Evolutionary conservation across 2,113 vertebrate species (phyloP).

Genomic region (Lamprologus callipterus): DNA sequence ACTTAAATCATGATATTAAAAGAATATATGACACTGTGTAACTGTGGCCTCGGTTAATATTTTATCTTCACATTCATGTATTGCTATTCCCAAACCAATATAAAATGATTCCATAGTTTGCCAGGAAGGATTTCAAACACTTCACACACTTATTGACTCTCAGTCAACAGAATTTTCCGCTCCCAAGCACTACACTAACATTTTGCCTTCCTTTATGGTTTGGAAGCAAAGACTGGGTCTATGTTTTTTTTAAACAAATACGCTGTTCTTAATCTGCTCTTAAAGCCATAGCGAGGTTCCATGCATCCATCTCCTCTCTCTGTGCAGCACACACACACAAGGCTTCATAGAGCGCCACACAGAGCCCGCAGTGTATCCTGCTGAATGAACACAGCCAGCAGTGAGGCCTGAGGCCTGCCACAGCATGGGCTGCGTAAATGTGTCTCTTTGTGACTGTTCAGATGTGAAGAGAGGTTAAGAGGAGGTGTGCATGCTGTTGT

Average conservation of each 20-base stretch:
- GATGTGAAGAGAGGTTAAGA: slow-evolving; percentile 5
- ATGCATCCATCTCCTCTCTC: neutral
- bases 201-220: slow-evolving; percentile 25
- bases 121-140: neutral
- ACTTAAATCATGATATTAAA: neutral
- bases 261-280: neutral
- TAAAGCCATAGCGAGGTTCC: neutral
- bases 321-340: neutral
- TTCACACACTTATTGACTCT: neutral
- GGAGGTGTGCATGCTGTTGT: neutral
- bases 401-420: neutral
- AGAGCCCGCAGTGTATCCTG: slow-evolving; percentile 44
- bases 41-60: neutral
- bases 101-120: neutral
- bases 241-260: slow-evolving; percentile 1
- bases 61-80: neutral
- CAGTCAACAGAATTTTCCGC: neutral
- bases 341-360: slow-evolving; percentile 40
- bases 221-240: slow-evolving; percentile 6
- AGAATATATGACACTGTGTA: neutral
- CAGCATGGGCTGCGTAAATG: slow-evolving; percentile 24
- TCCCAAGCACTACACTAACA: neutral
- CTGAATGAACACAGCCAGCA: slow-evolving; percentile 49
- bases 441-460: slow-evolving; percentile 32
- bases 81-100: neutral